Percentiles rank a stretch among this genome's conserved stretches.
Conservation (phyloP, 2,113 vertebrate species). For the Ranitomeya variabilis region DNA sequence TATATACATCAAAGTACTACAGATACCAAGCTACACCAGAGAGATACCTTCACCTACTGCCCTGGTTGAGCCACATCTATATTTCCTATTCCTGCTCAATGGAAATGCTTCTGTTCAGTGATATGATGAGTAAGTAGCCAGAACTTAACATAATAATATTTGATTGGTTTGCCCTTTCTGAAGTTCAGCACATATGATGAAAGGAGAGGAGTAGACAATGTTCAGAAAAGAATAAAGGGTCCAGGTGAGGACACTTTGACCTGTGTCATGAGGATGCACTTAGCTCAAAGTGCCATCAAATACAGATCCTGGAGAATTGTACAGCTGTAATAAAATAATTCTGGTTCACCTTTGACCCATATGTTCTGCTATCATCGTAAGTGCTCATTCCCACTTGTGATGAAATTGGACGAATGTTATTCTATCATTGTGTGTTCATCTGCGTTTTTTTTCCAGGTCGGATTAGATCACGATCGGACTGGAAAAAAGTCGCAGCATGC, state of each 20-base stretch:
- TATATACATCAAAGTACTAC: not conserved
- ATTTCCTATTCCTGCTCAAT: not conserved
- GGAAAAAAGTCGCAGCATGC: no score
- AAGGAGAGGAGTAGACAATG: conserved; percentile 9
- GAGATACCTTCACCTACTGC: not conserved
- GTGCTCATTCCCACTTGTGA: no score
- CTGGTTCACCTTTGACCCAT: not conserved
- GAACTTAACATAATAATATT: not conserved
- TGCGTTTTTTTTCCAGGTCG: no score
- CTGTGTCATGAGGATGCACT: not conserved
- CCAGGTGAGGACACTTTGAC: not conserved
- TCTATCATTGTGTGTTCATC: no score
- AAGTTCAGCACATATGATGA: conserved; percentile 1
- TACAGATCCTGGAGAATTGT: not conserved
- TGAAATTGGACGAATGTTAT: no score
- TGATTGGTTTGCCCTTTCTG: not conserved
- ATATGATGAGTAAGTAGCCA: not conserved
- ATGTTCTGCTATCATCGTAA: not conserved
- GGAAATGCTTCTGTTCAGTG: not conserved
- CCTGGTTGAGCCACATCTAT: not conserved
- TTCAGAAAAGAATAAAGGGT: not conserved
- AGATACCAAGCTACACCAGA: not conserved
- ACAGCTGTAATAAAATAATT: not conserved
- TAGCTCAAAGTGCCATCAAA: not conserved
- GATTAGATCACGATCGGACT: no score